These are phyloP conservation scores for Myodes glareolus DNA, from an alignment of 2,113 vertebrate species.

Conservation along the genomic window DNA sequence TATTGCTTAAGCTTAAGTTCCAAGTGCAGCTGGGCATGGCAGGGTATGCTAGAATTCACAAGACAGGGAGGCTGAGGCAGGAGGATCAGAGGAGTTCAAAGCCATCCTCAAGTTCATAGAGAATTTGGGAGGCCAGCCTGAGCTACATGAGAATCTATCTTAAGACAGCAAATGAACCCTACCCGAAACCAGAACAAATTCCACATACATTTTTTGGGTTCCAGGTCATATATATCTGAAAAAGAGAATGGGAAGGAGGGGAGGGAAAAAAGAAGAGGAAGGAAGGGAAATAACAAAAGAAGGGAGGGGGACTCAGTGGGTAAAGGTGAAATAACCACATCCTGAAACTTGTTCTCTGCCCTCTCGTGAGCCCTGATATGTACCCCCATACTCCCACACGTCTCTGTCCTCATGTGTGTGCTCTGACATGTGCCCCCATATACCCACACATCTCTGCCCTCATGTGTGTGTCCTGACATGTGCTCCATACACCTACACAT, in stretches of 20 bases:
- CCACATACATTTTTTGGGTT: constrained; percentile 2
- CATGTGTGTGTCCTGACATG: not conserved
- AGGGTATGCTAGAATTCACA: not conserved
- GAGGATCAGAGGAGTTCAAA: not conserved
- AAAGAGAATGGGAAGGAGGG: not conserved
- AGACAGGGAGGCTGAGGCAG: not conserved
- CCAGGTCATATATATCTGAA: constrained; percentile 34
- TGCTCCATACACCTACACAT: not conserved
- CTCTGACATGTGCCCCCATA: not conserved
- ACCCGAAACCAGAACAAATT: not conserved
- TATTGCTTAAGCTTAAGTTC: constrained; percentile 43
- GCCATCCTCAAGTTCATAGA: not conserved
- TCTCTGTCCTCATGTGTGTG: not conserved
- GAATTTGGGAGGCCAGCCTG: not conserved
- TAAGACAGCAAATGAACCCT: not conserved
- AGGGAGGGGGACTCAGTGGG: not conserved
- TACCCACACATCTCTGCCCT: not conserved
- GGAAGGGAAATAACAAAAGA: not conserved
- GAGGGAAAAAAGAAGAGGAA: not conserved
- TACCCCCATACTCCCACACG: not conserved
- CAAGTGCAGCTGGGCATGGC: not conserved
- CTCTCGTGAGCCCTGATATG: not conserved
- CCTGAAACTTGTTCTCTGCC: not conserved
- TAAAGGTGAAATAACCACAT: not conserved
- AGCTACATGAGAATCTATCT: not conserved